phyloP scores from a whole-genome alignment of 2,113 vertebrate genomes.

The Cathartes aura region DNA sequence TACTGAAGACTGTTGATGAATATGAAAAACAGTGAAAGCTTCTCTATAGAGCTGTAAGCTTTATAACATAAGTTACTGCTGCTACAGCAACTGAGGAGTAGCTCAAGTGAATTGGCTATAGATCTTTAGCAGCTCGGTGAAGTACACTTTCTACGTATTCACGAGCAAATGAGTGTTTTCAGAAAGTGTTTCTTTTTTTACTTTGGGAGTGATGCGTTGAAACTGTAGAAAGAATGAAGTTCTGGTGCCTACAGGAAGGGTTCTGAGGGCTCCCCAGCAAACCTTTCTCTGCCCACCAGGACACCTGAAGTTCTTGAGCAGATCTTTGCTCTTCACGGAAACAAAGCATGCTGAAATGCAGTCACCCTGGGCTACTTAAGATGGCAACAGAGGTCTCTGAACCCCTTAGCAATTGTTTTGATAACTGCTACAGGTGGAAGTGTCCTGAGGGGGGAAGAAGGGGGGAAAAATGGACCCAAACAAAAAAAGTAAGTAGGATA shows the following conservation, averaged over 20 bases:
- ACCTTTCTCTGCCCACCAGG: neutral
- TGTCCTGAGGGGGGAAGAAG: neutral
- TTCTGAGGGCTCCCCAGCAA: neutral
- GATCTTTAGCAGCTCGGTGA: neutral
- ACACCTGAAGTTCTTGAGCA: neutral
- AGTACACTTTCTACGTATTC: neutral
- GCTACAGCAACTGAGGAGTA: neutral
- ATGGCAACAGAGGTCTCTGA: neutral
- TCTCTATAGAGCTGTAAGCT: neutral
- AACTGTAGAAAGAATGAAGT: neutral
- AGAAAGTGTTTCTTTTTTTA: neutral
- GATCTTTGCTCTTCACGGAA: neutral
- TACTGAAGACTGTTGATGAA: neutral
- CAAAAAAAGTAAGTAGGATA: neutral
- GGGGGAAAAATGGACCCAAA: neutral
- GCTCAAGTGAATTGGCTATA: fast-evolving
- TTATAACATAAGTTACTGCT: neutral
- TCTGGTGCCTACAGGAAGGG: neutral
- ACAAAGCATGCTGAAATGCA: neutral
- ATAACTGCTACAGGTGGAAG: neutral
- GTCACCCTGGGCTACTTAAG: neutral
- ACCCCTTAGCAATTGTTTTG: neutral
- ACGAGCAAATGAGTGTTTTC: neutral
- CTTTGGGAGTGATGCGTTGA: neutral
- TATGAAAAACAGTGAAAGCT: neutral